Evolutionary conservation across 1,140 invertebrate species (phyloP).

Genomic region (Panulirus ornatus): DNA sequence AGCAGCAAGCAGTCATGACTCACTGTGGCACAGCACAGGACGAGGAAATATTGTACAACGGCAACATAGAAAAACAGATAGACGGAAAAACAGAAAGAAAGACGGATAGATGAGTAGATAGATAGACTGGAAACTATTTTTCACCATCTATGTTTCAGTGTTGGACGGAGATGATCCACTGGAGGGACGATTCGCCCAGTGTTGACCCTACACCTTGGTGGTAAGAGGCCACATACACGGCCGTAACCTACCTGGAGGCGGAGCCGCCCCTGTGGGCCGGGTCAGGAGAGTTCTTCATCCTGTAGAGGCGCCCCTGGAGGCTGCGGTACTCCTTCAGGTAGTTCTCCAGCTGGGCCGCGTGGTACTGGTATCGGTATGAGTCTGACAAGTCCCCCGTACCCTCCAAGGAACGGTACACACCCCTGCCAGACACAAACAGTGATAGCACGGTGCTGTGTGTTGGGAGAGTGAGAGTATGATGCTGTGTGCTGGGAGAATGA

Average conservation of each 20-base stretch:
- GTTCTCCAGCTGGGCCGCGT: constrained; percentile 86
- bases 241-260: constrained; percentile 8
- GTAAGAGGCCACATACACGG: too few species aligned
- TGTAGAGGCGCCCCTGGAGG: constrained; percentile 86
- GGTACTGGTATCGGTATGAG: constrained; percentile 84
- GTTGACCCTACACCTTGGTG: too few species aligned
- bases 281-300: constrained; percentile 83
- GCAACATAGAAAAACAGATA: not conserved
- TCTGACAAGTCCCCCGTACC: constrained; percentile 77
- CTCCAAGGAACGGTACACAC: constrained; percentile 54
- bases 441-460: not conserved
- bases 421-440: constrained; percentile 4
- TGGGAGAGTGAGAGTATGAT: too few species aligned
- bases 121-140: too few species aligned
- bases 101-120: too few species aligned
- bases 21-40: too few species aligned
- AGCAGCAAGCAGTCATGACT: too few species aligned
- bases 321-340: constrained; percentile 87
- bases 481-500: too few species aligned
- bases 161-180: too few species aligned
- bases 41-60: not conserved
- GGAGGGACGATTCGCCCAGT: too few species aligned
- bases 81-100: not conserved
- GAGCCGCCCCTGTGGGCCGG: constrained; percentile 18
- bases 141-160: too few species aligned